Base-by-base conservation (phyloP, 2,113 vertebrate genomes). In the Craseonycteris thonglongyai region DNA sequence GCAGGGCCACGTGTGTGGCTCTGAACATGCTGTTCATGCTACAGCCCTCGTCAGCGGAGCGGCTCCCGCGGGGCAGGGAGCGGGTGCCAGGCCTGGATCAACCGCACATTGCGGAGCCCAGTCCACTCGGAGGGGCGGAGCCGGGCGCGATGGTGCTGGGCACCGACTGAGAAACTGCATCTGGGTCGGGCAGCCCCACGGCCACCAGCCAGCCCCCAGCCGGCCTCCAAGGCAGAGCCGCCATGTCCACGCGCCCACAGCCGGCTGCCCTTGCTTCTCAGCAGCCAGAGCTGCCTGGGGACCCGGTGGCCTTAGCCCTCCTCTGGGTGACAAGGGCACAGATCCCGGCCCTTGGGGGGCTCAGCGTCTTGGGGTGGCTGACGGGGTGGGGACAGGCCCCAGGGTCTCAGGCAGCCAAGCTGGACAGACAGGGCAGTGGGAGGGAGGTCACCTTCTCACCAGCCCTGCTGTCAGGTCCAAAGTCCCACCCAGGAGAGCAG, bases 381-480 rank as follows among this genome's bases (percentile, higher is more conserved):
- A 66, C 65, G 45, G 40, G n/a, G 38, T 47, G 63, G 72, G 66
- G 90, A 59, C 13, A 71, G 76, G 65, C 49, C 74, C 66, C 40
- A 38, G 92, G 72, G 72, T 94, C 63, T 87, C 66, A 61, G 84
- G 84, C 80, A 68, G 79, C 40, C 63, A 68, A 65, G 65, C 59
- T 81, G 84, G 71, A 93, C 28, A 79, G 58, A 71, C 14, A 63
- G 30, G 93, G 68, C 68, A 21, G 49, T 19, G 59, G 65, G 15
- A 81, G 26, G 71, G 63, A 84, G 86, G 91, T 78, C 79, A 72
- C 22, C 40, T 82, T 85, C 49, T 81, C 56, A 49, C 54, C 51
- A n/a, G n/a, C n/a, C n/a, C n/a, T n/a, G n/a, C n/a, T n/a, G 75
- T 94, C 75, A 78, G 87, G 95, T 96, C 90, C 94, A 96, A 96